phyloP scores from a whole-genome alignment of 2,797 vertebrate species.

The Helarctos malayanus region DNA sequence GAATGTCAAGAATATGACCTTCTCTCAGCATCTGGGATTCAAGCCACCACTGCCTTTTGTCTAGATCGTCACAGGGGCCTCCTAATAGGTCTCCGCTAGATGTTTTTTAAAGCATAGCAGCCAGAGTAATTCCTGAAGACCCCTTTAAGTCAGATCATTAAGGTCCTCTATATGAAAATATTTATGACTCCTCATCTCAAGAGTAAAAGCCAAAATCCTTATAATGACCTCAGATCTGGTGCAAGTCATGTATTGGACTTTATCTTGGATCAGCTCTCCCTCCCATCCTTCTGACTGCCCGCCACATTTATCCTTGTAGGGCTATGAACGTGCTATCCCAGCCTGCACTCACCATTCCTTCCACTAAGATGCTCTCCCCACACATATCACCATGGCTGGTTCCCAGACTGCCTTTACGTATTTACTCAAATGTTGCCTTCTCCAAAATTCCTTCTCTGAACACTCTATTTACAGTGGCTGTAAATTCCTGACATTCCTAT shows the following conservation, averaged over 20 bases:
- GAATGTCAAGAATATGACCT: background rate
- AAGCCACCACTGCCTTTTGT: background rate
- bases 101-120: background rate
- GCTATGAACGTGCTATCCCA: rapidly evolving
- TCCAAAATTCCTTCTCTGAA: background rate
- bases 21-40: background rate
- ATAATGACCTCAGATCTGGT: background rate
- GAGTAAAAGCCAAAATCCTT: background rate
- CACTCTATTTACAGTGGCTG: background rate
- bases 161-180: background rate
- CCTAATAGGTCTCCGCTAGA: background rate
- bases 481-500: background rate
- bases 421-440: background rate
- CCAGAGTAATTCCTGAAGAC: background rate
- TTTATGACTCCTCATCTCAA: background rate
- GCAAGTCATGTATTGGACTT: background rate
- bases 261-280: no score
- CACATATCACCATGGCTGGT: background rate
- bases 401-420: background rate
- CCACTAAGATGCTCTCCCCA: background rate
- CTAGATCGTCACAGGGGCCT: background rate
- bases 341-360: background rate
- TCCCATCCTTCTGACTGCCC: rapidly evolving
- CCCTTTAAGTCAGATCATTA: background rate
- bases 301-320: background rate